phyloP scores from a whole-genome alignment of 2,888 invertebrate species.

The Poecilus cupreus region DNA sequence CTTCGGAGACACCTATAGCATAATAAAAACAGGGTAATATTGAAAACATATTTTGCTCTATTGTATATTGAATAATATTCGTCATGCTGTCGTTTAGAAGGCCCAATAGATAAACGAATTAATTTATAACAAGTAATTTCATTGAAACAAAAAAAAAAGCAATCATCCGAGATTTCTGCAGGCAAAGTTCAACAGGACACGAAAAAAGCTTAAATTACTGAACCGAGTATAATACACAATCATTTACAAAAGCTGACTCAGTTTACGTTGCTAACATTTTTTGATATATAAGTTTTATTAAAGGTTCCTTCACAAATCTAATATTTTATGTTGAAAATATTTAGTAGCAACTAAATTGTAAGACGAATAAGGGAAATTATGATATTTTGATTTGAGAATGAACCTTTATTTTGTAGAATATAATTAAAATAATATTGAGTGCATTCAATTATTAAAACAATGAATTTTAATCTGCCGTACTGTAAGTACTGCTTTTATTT shows the following conservation, averaged over 20 bases:
- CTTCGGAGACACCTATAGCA: background rate
- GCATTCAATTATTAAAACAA: no score
- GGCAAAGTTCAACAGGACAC: slow-evolving; percentile 22
- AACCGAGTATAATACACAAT: slow-evolving; percentile 2
- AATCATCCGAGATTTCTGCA: slow-evolving; percentile 11
- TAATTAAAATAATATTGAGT: background rate
- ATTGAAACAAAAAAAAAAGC: slow-evolving; percentile 4
- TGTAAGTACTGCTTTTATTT: no score
- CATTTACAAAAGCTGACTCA: background rate
- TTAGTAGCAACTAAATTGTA: no score
- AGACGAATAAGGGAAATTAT: no score
- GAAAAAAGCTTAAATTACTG: slow-evolving; percentile 27
- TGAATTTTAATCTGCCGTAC: no score
- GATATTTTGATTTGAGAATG: no score
- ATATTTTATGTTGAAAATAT: no score
- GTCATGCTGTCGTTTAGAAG: slow-evolving; percentile 19
- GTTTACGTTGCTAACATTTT: background rate
- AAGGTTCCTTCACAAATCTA: no score
- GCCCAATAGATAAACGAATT: slow-evolving; percentile 13
- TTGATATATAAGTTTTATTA: background rate
- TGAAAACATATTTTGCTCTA: background rate
- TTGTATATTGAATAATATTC: background rate
- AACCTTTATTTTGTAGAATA: no score
- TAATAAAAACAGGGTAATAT: background rate
- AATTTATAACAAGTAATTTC: slow-evolving; percentile 15